Evolutionary conservation across 2,113 vertebrate species (phyloP).

Genomic region (Chloropsis cyanopogon): DNA sequence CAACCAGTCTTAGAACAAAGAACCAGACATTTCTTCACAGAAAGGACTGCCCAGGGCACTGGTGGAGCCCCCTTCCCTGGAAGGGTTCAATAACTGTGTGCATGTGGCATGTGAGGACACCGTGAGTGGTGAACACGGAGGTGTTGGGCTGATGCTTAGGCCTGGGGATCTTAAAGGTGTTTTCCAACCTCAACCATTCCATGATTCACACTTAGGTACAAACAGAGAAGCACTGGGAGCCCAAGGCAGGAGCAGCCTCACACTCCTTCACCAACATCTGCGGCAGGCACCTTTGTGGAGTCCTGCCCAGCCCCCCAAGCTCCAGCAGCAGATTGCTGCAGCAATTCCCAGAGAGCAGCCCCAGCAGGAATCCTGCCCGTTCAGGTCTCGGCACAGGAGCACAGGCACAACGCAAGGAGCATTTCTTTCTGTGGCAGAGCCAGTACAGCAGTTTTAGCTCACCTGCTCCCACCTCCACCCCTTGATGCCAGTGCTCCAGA

Average conservation of each 20-base stretch:
- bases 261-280: neutral
- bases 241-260: neutral
- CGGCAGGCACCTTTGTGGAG: accelerated
- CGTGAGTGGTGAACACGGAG: neutral
- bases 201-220: neutral
- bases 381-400: neutral
- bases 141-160: neutral
- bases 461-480: neutral
- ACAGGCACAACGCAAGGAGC: accelerated
- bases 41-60: neutral
- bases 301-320: neutral
- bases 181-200: neutral
- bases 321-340: neutral
- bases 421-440: accelerated
- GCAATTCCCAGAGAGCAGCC: neutral
- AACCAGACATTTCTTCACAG: neutral
- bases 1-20: neutral
- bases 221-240: neutral
- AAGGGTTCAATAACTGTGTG: neutral
- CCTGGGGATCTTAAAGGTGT: neutral
- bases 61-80: neutral
- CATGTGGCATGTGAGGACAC: neutral
- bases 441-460: neutral
- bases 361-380: neutral
- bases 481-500: neutral